Evolutionary conservation across 2,797 vertebrate species (phyloP), one percentile per base, ranked within the genome.

Genomic region (Rhinatrema bivittatum): DNA sequence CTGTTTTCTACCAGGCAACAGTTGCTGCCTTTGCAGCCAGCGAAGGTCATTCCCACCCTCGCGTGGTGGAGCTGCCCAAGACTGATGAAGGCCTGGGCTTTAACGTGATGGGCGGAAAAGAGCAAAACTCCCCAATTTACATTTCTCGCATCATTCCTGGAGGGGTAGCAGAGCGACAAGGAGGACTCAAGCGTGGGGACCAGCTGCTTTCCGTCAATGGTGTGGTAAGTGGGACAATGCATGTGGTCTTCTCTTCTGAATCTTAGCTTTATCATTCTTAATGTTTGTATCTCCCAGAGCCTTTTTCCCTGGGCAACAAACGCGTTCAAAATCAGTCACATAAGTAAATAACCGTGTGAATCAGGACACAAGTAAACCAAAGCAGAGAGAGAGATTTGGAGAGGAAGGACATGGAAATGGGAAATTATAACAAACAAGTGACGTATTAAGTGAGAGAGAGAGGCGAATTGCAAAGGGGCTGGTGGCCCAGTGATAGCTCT

Each of bases 61-160:
- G 94, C 37, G 94, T 99, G 52, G 93, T 99, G 22, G 95, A 98
- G 72, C 84, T 98, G 27, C 95, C 95, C 28, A 98, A 99, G 79
- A 99, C 93, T 3, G 95, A 99, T 36, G 95, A 99, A 72, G 95
- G 95, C 16, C 81, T 99, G 55, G 95, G 95, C 56, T 99, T 99
- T 75, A 99, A 99, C 20, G 94, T 99, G 55, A 99, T 98, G 95
- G 95, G 94, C 28, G 94, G 95, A 60, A 98, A 97, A 62, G 94
- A 99, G 54, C 94, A 98, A 65, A 99, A 99, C 73, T 99, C 95
- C 1, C 95, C 95, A 7, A 99, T 99, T 67, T 99, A 99, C 68
- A 98, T 99, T 78, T 98, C 94, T 32, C 93, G 95, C 68, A 97
- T 98, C 74, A 99, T 99, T 68, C 95, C 95, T 3, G 95, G 94